Conservation (phyloP, 2,797 vertebrate genomes). For the Nyctalus aviator region DNA sequence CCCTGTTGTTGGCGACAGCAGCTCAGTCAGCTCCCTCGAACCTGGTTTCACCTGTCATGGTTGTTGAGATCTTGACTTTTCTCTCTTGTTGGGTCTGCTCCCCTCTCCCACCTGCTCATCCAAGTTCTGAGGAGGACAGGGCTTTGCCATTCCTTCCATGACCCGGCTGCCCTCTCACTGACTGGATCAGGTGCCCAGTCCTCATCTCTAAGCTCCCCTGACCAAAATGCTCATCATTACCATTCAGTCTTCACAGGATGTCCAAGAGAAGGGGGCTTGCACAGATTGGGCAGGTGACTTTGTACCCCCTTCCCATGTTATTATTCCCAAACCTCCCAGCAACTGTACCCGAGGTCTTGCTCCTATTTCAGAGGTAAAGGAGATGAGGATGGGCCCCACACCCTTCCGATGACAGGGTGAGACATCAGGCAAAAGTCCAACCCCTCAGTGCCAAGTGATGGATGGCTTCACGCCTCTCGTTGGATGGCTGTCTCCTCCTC, state of each 20-base stretch:
- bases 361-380: neutral
- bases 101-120: fast-evolving
- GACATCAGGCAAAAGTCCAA: neutral
- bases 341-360: fast-evolving
- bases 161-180: neutral
- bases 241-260: neutral
- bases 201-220: neutral
- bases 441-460: fast-evolving
- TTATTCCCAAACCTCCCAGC: neutral
- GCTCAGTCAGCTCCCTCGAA: neutral
- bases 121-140: no score
- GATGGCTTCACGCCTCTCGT: neutral
- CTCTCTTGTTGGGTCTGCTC: fast-evolving
- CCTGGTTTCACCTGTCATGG: neutral
- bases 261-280: neutral
- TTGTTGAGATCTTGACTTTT: neutral
- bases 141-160: neutral
- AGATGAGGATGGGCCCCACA: neutral
- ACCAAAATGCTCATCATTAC: neutral
- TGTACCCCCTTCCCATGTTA: fast-evolving
- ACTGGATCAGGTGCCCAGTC: neutral
- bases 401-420: neutral
- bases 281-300: fast-evolving
- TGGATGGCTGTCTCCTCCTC: neutral
- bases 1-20: conserved; percentile 44